These are phyloP conservation scores for Drosophila niveifrons DNA, from an alignment of 2,888 invertebrate genomes.

Conservation along the genomic window DNA sequence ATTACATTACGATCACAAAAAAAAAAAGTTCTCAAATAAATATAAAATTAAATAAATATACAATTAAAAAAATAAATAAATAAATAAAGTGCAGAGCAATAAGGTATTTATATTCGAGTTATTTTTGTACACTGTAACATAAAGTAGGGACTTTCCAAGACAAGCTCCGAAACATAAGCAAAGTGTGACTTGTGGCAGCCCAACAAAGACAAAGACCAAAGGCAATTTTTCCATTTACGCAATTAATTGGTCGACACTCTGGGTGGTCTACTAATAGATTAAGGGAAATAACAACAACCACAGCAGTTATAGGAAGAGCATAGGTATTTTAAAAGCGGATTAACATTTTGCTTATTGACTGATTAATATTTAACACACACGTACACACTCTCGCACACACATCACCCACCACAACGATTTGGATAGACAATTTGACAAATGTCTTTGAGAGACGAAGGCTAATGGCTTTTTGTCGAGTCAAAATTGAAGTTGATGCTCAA, in stretches of 20 bases:
- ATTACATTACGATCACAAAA: too few relatives aligned
- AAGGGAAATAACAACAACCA: conserved; percentile 47
- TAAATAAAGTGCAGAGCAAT: neutral
- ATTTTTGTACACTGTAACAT: conserved; percentile 5
- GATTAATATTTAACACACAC: conserved; percentile 66
- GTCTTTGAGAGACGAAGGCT: conserved; percentile 60
- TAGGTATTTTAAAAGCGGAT: conserved; percentile 65
- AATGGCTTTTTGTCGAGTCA: conserved; percentile 53
- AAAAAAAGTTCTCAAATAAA: too few relatives aligned
- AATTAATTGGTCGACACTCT: conserved; percentile 82
- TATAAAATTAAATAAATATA: too few relatives aligned
- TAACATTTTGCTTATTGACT: conserved; percentile 78
- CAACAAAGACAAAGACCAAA: conserved; percentile 68
- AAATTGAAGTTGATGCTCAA: neutral
- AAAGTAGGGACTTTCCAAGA: neutral
- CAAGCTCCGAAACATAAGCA: conserved; percentile 21
- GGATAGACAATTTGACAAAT: conserved; percentile 68
- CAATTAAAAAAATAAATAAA: too few relatives aligned
- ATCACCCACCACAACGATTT: conserved; percentile 57
- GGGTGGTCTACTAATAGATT: conserved; percentile 81
- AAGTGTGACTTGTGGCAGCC: conserved; percentile 80
- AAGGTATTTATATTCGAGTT: too few relatives aligned
- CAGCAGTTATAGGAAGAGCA: conserved; percentile 20
- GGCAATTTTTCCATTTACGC: conserved; percentile 81
- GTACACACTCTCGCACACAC: conserved; percentile 27